Evolutionary conservation across 2,797 vertebrate genomes (phyloP).

Genomic region (Danionella dracula): DNA sequence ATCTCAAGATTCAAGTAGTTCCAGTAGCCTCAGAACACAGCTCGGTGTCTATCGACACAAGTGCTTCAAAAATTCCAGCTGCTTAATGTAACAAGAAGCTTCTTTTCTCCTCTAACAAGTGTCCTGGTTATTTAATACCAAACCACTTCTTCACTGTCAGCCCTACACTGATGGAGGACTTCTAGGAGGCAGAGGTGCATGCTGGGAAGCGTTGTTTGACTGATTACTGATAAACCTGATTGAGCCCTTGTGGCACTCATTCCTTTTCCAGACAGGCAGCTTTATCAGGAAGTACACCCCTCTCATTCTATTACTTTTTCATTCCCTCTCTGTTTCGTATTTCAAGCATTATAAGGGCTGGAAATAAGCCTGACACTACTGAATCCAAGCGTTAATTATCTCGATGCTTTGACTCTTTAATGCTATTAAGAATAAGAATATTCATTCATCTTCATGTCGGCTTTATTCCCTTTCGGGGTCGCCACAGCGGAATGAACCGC

Average conservation of each 20-base stretch:
- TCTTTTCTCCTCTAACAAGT: constrained; percentile 13
- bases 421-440: too few relatives aligned
- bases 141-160: constrained; percentile 40
- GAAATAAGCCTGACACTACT: too few relatives aligned
- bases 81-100: neutral
- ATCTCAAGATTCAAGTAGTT: neutral
- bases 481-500: too few relatives aligned
- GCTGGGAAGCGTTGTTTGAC: constrained; percentile 40
- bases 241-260: constrained; percentile 24
- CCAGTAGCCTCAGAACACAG: neutral
- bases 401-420: too few relatives aligned
- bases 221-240: constrained; percentile 36
- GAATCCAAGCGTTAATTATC: too few relatives aligned
- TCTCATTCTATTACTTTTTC: neutral
- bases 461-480: too few relatives aligned
- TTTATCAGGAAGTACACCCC: neutral
- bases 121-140: constrained; percentile 29
- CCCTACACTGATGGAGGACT: constrained; percentile 20
- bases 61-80: constrained; percentile 20
- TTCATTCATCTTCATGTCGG: too few relatives aligned
- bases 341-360: too few relatives aligned
- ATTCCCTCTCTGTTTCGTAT: neutral
- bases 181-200: constrained; percentile 35
- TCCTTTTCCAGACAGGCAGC: neutral
- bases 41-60: constrained; percentile 1